Evolutionary conservation across 2,888 invertebrate species (phyloP).

Genomic region (Adelognathus sp.): DNA sequence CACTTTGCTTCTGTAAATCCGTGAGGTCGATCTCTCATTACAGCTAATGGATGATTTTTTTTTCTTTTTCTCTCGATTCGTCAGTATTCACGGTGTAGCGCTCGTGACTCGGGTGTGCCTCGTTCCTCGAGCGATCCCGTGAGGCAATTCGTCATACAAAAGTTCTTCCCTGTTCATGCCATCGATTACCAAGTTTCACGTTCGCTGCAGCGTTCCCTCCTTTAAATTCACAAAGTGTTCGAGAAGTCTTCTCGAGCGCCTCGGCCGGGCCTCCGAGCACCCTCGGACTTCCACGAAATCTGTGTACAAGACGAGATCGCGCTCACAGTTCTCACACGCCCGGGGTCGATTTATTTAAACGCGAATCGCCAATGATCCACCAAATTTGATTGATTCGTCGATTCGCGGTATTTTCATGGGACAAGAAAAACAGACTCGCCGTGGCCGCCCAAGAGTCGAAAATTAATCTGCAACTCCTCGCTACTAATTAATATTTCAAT

Average conservation of each 20-base stretch:
- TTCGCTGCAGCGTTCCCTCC: constrained; percentile 29
- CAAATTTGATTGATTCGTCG: constrained; percentile 18
- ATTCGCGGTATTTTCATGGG: constrained; percentile 9
- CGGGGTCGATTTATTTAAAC: constrained; percentile 1
- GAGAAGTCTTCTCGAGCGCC: neutral
- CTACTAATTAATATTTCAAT: constrained; percentile 25
- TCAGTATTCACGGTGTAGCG: neutral
- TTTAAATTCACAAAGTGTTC: constrained; percentile 58
- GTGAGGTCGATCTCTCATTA: neutral
- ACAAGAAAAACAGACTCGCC: neutral
- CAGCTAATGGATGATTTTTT: neutral
- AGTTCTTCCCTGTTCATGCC: constrained; percentile 29
- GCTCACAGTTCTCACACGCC: neutral
- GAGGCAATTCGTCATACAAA: constrained; percentile 30
- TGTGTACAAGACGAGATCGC: constrained; percentile 28
- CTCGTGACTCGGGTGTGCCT: neutral
- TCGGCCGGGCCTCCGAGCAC: neutral
- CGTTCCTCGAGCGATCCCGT: neutral
- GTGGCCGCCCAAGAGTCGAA: neutral
- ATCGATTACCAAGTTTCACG: constrained; percentile 50
- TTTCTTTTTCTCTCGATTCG: neutral
- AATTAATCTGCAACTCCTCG: constrained; percentile 12
- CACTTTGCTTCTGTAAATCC: neutral
- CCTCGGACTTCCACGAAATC: constrained; percentile 44
- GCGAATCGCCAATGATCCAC: constrained; percentile 10